These are phyloP conservation scores for Brenthis daphne DNA, from an alignment of 2,888 invertebrate species.

Conservation along the genomic window DNA sequence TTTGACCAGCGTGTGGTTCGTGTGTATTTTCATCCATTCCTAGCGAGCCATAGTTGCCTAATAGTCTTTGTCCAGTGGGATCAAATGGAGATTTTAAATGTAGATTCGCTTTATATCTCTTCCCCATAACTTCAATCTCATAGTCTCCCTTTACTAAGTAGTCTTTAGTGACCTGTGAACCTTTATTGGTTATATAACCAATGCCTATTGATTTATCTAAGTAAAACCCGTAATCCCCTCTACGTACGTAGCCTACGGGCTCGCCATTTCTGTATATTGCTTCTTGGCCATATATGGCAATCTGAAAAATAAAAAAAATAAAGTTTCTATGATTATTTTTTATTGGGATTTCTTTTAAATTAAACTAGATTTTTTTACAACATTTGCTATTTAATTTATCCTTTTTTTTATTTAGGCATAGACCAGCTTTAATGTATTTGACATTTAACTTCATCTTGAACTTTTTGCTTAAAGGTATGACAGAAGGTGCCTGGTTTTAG, in stretches of 20 bases:
- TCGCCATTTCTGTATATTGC: slow-evolving; percentile 90
- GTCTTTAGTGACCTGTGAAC: slow-evolving; percentile 83
- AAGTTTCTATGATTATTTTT: not conserved
- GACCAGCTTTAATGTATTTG: too few relatives aligned
- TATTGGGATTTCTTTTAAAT: too few relatives aligned
- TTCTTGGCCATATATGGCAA: slow-evolving; percentile 93
- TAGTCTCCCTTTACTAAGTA: slow-evolving; percentile 88
- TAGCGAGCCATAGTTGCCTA: slow-evolving; percentile 84
- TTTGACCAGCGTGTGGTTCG: slow-evolving; percentile 74
- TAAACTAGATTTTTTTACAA: not conserved
- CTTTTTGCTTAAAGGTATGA: too few relatives aligned
- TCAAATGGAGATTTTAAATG: slow-evolving; percentile 91
- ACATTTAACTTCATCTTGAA: too few relatives aligned
- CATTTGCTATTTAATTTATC: not conserved
- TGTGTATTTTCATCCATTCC: slow-evolving; percentile 69
- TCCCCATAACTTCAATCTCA: slow-evolving; percentile 91
- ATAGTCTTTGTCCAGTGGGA: slow-evolving; percentile 87
- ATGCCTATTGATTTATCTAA: slow-evolving; percentile 82
- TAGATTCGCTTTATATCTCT: slow-evolving; percentile 85
- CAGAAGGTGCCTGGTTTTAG: too few relatives aligned
- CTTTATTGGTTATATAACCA: slow-evolving; percentile 82
- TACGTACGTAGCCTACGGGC: slow-evolving; percentile 89
- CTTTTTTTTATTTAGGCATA: too few relatives aligned
- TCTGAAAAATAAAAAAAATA: slow-evolving; percentile 54
- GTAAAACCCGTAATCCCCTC: slow-evolving; percentile 89